A percentile compares a stretch with the other conserved stretches of the same genome.
Evolutionary conservation across 2,113 vertebrate species (phyloP).

Genomic region (Phyllostomus hastatus): DNA sequence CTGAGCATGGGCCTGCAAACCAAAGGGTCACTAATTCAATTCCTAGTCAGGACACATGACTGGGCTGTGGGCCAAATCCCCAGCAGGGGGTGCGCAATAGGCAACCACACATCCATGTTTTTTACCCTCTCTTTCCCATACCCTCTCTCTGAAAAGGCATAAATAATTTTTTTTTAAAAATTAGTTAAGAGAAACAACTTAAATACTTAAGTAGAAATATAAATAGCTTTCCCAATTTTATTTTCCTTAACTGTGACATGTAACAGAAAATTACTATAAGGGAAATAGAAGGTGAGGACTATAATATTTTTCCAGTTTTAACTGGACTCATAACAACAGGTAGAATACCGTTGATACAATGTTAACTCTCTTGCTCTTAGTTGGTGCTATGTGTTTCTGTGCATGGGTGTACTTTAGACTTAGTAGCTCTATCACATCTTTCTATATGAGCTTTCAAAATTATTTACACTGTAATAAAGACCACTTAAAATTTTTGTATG

Average conservation of each 20-base stretch:
- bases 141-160: no score
- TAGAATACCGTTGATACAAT: not conserved
- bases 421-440: not conserved
- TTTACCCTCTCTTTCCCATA: no score
- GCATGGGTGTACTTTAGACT: not conserved
- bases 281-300: not conserved
- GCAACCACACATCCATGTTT: no score
- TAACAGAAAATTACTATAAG: not conserved
- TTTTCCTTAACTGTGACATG: not conserved
- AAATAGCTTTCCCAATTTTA: not conserved
- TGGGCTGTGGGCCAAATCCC: no score
- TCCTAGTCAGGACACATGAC: no score
- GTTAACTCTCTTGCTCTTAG: not conserved
- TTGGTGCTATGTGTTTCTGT: not conserved
- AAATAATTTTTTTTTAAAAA: not conserved
- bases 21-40: no score
- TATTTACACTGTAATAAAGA: not conserved
- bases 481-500: not conserved
- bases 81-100: no score
- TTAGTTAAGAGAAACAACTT: not conserved
- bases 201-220: not conserved
- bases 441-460: not conserved
- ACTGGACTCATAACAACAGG: not conserved
- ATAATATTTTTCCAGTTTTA: conserved; percentile 27
- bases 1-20: no score